Base-by-base conservation (phyloP, 2,113 vertebrate genomes). In the Dicentrarchus labrax region DNA sequence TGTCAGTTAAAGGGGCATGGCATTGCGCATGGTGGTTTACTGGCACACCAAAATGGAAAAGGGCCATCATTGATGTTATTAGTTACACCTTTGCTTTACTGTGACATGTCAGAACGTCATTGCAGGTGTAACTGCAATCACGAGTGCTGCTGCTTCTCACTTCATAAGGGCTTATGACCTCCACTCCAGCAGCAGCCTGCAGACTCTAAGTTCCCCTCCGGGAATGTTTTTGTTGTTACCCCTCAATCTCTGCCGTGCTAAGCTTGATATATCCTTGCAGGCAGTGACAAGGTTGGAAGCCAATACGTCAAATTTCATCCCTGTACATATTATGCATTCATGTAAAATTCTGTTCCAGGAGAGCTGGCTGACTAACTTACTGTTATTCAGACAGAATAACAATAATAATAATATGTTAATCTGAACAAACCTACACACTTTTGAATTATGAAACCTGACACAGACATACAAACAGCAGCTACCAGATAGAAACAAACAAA, bases 71-170 rank as follows among this genome's bases (percentile, higher is more conserved):
- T 36, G 5, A 47, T 82, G 24, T 80, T 66, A 38, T 39, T 45
- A 54, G 38, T 72, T 19, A 36, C 75, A 57, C 21, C 10, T 41
- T 16, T 64, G 21, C 11, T 65, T 45, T 11, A 68, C 11, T 48
- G 5, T 67, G 41, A 47, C 22, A n/a, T 0, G 45, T 78, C 64
- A 71, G 36, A 61, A 47, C 8, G 45, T 80, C 57, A 75, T 17
- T 43, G 43, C 43, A 66, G 73, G 48, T 57, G 24, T 60, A 24
- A 68, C 48, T 72, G 60, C 47, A 50, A 48, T 24, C 16, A 68
- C 47, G 51, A 30, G 30, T 69, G 43, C 53, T 10, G 36, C 16
- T 57, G 22, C 54, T 68, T 59, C 47, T 59, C 17, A 43, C 74
- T 16, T 8, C 61, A 57, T 75, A 7, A 48, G 62, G 39, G 62